Conservation (phyloP, 2,113 vertebrate species). For the Argyrosomus japonicus region DNA sequence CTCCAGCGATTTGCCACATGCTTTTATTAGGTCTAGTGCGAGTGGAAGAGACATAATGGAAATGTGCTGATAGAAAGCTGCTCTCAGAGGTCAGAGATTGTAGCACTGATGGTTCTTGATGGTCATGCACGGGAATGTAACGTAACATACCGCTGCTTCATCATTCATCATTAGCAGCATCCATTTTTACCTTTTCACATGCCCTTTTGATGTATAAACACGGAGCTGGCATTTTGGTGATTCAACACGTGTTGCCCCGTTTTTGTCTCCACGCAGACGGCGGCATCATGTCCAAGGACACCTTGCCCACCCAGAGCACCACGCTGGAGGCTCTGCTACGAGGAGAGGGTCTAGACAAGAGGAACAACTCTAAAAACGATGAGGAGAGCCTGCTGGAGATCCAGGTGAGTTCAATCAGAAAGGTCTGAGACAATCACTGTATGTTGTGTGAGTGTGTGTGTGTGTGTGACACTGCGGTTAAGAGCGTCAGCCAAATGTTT, state of each 20-base stretch:
- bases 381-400: conserved; percentile 95
- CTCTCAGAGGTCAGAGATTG: conserved; percentile 19
- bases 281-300: conserved; percentile 82
- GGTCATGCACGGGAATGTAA: not conserved
- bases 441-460: no score
- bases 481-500: conserved; percentile 13
- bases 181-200: not conserved
- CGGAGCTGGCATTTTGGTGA: conserved; percentile 7
- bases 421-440: not conserved
- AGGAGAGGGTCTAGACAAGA: conserved; percentile 93
- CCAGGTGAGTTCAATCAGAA: conserved; percentile 85
- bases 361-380: conserved; percentile 88
- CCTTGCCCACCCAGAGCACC: conserved; percentile 91
- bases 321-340: conserved; percentile 94
- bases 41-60: conserved; percentile 30
- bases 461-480: not conserved
- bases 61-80: conserved; percentile 38
- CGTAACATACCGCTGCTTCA: not conserved
- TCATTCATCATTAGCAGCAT: not conserved
- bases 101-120: conserved; percentile 20
- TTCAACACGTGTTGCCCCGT: not conserved
- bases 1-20: conserved; percentile 37
- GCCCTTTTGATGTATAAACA: not conserved
- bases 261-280: conserved; percentile 66
- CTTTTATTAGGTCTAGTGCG: conserved; percentile 33